Base-by-base conservation (phyloP, 2,113 vertebrate species). In the Columbina picui region DNA sequence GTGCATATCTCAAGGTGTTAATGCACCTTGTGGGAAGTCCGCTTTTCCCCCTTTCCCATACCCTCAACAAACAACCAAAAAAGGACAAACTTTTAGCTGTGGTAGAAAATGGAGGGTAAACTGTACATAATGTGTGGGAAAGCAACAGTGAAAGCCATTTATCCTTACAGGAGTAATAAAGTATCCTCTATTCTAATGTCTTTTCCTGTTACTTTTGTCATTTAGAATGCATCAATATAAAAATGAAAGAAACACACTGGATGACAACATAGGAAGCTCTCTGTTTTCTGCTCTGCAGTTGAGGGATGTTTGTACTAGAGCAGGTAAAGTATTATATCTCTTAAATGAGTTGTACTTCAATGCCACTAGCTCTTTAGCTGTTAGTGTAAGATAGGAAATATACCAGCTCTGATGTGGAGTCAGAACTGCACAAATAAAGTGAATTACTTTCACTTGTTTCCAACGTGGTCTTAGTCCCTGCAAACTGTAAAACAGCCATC, bases 291-390 rank as follows among this genome's bases (percentile, higher is more conserved):
- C 27, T 29, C n/a, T 91, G 63, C n/a, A 49, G 13, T 19, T 55
- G 30, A 53, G 49, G 14, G 4, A 43, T 50, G 6, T 13, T 14
- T 6, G 1, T 32, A 8, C 23, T 5, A 1, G 1, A 32, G 34
- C 4, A 36, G 34, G 49, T 39, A 30, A 68, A 69, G 63, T 39
- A 34, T 8, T 56, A 3, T 0, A 27, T 69, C 12, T 69, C 25
- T 53, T 36, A 5, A 57, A 45, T 52, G 3, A 80, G 4, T 12
- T 27, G 1, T 16, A 19, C 15, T 55, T 53, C 8, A 19, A 41
- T 79, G 55, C 32, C 30, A 26, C 57, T 45, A 30, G 38, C 16
- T 80, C 5, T 77, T 27, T 6, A 39, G 14, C 41, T 52, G 10
- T 45, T 38, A 8, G 4, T 47, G 6, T 3, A 18, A 41, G 8